phyloP scores from a whole-genome alignment of 1,140 invertebrate genomes.

The Papilio helenus region DNA sequence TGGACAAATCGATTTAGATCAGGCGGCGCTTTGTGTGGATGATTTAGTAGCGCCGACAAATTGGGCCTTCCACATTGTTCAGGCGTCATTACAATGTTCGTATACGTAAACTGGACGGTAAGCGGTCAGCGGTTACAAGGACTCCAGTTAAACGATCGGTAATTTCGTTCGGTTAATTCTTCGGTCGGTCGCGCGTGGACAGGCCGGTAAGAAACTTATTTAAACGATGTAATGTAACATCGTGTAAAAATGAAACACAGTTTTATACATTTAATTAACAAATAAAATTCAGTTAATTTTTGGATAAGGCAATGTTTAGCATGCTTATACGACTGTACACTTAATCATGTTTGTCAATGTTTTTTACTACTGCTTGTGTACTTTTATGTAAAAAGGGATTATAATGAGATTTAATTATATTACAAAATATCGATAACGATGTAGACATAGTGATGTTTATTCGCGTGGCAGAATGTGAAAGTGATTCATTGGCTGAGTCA shows the following conservation, averaged over 20 bases:
- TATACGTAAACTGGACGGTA: constrained; percentile 55
- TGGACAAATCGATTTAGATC: constrained; percentile 78
- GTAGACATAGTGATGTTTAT: neutral
- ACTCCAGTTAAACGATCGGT: constrained; percentile 66
- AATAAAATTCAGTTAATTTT: too few relatives aligned
- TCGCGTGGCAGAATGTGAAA: constrained; percentile 47
- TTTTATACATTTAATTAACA: neutral
- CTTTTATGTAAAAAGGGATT: too few relatives aligned
- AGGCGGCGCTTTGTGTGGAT: constrained; percentile 75
- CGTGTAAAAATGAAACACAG: neutral
- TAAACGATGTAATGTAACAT: neutral
- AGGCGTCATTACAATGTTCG: constrained; percentile 55
- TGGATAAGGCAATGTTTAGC: too few relatives aligned
- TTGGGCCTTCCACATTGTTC: constrained; percentile 63
- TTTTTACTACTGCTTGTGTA: too few relatives aligned
- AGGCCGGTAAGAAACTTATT: neutral
- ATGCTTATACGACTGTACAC: too few relatives aligned
- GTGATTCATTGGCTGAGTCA: constrained; percentile 50
- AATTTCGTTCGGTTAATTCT: constrained; percentile 62
- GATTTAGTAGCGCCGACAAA: constrained; percentile 77
- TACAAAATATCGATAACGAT: neutral
- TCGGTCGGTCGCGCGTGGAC: constrained; percentile 23
- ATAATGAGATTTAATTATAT: neutral
- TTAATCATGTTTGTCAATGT: too few relatives aligned
- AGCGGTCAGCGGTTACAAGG: constrained; percentile 68